Evolutionary conservation across 2,888 invertebrate genomes (phyloP).

Genomic region (Ommatoiulus sabulosus): DNA sequence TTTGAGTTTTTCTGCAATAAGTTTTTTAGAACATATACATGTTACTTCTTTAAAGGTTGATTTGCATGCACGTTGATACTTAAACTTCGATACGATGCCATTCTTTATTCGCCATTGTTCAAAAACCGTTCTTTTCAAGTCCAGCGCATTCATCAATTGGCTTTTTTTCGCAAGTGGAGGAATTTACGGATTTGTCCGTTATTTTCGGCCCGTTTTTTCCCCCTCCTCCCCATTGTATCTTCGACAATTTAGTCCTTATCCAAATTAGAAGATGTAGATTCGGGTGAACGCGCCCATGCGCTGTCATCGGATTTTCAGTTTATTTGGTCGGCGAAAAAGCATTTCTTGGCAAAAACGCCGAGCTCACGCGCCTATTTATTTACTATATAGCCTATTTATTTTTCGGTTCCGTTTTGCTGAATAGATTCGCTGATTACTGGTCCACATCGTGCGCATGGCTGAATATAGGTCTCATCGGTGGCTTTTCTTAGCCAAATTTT

Average conservation of each 20-base stretch:
- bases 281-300: neutral
- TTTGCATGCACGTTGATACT: no score
- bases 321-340: neutral
- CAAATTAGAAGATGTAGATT: constrained; percentile 12
- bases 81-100: neutral
- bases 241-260: neutral
- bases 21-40: no score
- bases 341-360: neutral
- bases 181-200: neutral
- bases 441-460: neutral
- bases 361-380: neutral
- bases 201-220: neutral
- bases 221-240: neutral
- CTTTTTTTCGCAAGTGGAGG: neutral
- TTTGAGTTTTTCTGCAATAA: no score
- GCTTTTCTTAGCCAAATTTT: constrained; percentile 8
- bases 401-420: neutral
- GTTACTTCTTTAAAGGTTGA: no score
- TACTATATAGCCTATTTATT: neutral
- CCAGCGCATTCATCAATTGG: neutral
- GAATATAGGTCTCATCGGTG: constrained; percentile 27
- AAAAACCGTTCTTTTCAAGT: neutral
- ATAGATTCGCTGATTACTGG: constrained; percentile 17
- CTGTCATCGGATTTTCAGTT: neutral
- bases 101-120: neutral